Evolutionary conservation across 2,888 invertebrate genomes (phyloP).

Genomic region (Germaria angustata): DNA sequence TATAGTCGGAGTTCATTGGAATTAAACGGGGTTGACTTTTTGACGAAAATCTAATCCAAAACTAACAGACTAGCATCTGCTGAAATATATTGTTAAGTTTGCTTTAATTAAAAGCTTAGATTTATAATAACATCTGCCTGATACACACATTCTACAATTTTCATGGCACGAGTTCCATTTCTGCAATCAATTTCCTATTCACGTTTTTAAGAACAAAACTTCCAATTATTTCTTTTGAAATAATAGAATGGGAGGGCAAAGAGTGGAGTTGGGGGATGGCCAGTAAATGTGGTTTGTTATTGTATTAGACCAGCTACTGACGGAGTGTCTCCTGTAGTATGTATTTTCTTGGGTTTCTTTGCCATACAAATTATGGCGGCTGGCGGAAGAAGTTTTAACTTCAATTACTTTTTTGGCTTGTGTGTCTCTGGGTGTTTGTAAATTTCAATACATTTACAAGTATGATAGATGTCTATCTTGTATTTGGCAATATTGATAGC

Average conservation of each 20-base stretch:
- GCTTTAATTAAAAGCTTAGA: not conserved
- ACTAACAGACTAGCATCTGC: too few relatives aligned
- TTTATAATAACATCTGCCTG: too few relatives aligned
- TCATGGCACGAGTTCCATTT: not conserved
- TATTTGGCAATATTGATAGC: constrained; percentile 75
- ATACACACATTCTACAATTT: not conserved
- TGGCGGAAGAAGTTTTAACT: constrained; percentile 51
- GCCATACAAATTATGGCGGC: constrained; percentile 43
- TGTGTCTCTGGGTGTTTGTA: not conserved
- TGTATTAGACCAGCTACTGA: constrained; percentile 35
- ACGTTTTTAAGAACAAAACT: constrained; percentile 38
- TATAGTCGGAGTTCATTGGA: too few relatives aligned
- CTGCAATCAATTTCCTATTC: constrained; percentile 41
- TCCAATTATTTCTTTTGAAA: constrained; percentile 42
- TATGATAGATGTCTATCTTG: constrained; percentile 39
- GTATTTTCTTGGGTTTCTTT: constrained; percentile 36
- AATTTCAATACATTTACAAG: not conserved
- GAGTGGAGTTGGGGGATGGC: too few relatives aligned
- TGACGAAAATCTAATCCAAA: too few relatives aligned
- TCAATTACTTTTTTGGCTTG: constrained; percentile 44
- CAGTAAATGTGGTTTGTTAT: constrained; percentile 54
- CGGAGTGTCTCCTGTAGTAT: constrained; percentile 5
- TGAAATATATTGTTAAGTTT: not conserved
- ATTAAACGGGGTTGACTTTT: too few relatives aligned
- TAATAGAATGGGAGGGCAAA: not conserved